phyloP scores from a whole-genome alignment of 2,888 invertebrate genomes.

The Euplexia lucipara region DNA sequence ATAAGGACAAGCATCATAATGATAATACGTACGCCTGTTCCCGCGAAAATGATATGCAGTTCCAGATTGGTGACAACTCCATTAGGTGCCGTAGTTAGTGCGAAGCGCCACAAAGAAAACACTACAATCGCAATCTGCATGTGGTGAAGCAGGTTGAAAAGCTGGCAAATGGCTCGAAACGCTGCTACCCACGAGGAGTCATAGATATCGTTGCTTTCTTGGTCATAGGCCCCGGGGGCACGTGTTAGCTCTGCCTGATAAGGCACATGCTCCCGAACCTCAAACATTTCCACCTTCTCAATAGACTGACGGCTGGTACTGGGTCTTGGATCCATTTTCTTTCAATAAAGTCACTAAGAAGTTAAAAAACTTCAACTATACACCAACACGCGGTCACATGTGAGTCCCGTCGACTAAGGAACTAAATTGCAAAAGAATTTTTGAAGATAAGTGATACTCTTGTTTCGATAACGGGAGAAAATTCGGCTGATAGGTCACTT shows the following conservation, averaged over 20 bases:
- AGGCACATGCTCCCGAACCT: constrained; percentile 87
- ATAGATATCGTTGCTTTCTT: constrained; percentile 82
- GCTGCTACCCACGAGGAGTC: constrained; percentile 83
- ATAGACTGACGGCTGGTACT: constrained; percentile 85
- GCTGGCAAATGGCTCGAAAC: constrained; percentile 85
- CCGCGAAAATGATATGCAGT: constrained; percentile 87
- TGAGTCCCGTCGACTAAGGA: constrained; percentile 67
- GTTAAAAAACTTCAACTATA: constrained; percentile 32
- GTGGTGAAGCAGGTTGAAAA: constrained; percentile 86
- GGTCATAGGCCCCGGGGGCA: constrained; percentile 83
- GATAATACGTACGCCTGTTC: constrained; percentile 85
- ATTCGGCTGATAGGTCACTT: constrained; percentile 74
- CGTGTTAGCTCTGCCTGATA: constrained; percentile 86
- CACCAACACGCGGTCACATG: constrained; percentile 70
- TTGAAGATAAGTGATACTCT: constrained; percentile 69
- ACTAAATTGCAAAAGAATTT: constrained; percentile 73
- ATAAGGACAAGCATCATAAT: background rate
- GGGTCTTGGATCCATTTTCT: constrained; percentile 83
- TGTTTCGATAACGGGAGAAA: constrained; percentile 79
- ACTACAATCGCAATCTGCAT: constrained; percentile 87
- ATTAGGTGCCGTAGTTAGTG: constrained; percentile 81
- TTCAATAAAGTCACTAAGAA: constrained; percentile 59
- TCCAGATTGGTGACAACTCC: constrained; percentile 85
- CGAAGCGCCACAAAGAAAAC: constrained; percentile 86
- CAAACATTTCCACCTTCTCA: constrained; percentile 85